Evolutionary conservation across 53 echinoderm and acorn worm species (phyloP).

Genomic region (Hippasteria phrygiana): DNA sequence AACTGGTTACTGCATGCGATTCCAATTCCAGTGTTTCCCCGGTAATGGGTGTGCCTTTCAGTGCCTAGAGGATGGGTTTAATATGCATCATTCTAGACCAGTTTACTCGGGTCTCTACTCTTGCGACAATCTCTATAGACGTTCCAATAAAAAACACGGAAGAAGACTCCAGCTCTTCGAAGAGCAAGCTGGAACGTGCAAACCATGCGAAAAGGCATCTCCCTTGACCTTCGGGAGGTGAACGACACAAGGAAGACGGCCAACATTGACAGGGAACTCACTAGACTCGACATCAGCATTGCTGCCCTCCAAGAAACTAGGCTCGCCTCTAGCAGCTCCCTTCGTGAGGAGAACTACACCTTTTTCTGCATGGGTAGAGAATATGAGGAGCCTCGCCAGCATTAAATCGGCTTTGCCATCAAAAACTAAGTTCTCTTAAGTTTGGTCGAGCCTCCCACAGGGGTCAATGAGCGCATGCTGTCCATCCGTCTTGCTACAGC

Average conservation of each 20-base stretch:
- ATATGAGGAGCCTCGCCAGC: not conserved
- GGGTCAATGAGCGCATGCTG: conserved; percentile 5
- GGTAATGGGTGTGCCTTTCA: no score
- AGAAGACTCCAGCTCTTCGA: no score
- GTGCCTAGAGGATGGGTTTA: no score
- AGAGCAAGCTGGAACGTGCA: conserved; percentile 70
- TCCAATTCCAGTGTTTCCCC: no score
- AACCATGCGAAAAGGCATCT: conserved; percentile 33
- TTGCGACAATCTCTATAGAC: no score
- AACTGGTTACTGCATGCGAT: no score
- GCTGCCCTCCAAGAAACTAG: conserved; percentile 56
- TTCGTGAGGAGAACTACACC: conserved; percentile 57
- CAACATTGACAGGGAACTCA: conserved; percentile 46
- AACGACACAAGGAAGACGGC: conserved; percentile 45
- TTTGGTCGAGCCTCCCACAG: conserved; percentile 26
- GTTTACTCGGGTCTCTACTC: no score
- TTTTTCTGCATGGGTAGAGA: conserved; percentile 37
- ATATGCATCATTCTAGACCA: no score
- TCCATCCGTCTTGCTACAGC: not conserved
- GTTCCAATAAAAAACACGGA: no score
- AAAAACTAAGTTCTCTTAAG: conserved; percentile 20
- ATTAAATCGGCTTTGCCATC: conserved; percentile 48
- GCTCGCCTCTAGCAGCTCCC: not conserved
- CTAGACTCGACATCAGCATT: conserved; percentile 43
- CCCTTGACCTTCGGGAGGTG: conserved; percentile 36